Conservation (phyloP, 2,888 invertebrate species). For the Aethes cnicana region DNA sequence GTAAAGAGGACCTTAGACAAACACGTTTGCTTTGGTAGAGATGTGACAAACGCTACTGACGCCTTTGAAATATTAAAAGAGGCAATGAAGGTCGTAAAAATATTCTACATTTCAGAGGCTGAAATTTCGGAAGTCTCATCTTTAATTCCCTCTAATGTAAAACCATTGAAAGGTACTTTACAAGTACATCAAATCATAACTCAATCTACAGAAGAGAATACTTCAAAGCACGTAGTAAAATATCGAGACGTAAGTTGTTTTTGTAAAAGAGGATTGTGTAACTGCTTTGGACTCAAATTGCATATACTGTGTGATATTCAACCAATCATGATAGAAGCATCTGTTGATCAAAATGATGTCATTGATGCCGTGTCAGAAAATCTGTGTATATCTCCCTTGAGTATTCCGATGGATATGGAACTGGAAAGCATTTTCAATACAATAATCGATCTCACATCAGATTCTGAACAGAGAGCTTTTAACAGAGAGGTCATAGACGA, state of each 20-base stretch:
- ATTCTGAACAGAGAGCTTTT: not conserved
- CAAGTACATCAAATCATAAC: not conserved
- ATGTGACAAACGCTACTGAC: constrained; percentile 25
- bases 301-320: not conserved
- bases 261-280: not conserved
- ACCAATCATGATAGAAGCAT: not conserved
- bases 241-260: not conserved
- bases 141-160: not conserved
- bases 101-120: not conserved
- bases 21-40: constrained; percentile 14
- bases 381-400: too few relatives aligned
- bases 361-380: not conserved
- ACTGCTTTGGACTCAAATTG: not conserved
- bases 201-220: not conserved
- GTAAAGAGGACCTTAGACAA: constrained; percentile 20
- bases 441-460: not conserved
- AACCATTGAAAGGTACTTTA: not conserved
- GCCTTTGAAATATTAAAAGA: constrained; percentile 27
- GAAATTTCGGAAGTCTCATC: not conserved
- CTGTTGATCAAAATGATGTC: not conserved
- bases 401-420: too few relatives aligned
- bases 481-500: not conserved
- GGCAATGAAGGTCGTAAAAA: constrained; percentile 7
- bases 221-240: not conserved
- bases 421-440: not conserved